Base-by-base conservation (phyloP, 2,113 vertebrate species). In the Chloroceryle aenea region DNA sequence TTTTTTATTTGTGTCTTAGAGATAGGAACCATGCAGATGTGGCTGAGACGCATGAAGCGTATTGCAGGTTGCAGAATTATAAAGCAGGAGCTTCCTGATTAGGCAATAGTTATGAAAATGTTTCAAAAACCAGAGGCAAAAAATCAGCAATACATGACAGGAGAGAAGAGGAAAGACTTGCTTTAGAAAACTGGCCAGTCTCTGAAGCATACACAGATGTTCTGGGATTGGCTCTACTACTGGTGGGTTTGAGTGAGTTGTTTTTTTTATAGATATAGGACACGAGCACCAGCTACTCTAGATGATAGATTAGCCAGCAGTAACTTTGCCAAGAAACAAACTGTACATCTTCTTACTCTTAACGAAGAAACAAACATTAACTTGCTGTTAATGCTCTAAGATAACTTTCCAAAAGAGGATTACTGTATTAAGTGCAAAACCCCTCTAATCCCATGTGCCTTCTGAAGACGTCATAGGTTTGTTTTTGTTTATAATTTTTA, bases 351-450 rank as follows among this genome's bases (percentile, higher is more conserved):
- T 66, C 50, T 85, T 63, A 52, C 23, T 84, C n/a, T 63, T 26
- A 83, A 59, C 27, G 72, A 88, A 90, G 45, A 96, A 85, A 69
- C 30, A 94, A 96, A 83, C 48, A 50, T 22, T 72, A 85, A 62
- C 27, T 73, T 59, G 42, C 63, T 74, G 6, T 59, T 80, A 78
- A 69, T 7, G 38, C 27, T 74, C 13, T 59, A 85, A 93, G 30
- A 94, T n/a, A 16, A 5, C 66, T 67, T 83, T 74, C 87, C 78
- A 63, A 80, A 84, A 74, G 72, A 92, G 29, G 58, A 90, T 91
- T 80, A 71, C 42, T 80, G 53, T 17, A 63, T 86, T 83, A 79
- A 83, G n/a, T n/a, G 79, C 3, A 3, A 95, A 72, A 64, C 43
- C 25, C 6, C 48, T 75, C 56, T 87, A 96, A 94, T 85, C 62